A percentile compares a stretch with the other conserved stretches of the same genome.
phyloP scores from a whole-genome alignment of 2,797 vertebrate genomes.

The Yasuhikotakia modesta region DNA sequence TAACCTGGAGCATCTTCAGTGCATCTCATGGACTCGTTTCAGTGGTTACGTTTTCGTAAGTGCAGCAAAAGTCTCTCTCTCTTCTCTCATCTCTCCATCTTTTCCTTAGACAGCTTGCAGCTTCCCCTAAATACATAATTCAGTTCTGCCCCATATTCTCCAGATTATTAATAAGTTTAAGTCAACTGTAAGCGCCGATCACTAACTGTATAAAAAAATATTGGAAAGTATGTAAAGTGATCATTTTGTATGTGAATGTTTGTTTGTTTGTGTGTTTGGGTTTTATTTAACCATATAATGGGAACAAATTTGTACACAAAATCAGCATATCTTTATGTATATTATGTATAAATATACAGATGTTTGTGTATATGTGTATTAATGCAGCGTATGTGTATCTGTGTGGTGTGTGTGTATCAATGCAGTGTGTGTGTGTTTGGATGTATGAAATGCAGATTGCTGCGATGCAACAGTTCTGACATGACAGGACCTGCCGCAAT shows the following conservation, averaged over 20 bases:
- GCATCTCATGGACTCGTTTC: not conserved
- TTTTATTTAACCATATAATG: no score
- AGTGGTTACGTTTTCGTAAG: constrained; percentile 1
- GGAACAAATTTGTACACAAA: no score
- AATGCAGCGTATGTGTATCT: not conserved
- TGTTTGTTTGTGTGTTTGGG: no score
- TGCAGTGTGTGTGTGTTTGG: not conserved
- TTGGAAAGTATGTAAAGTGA: no score
- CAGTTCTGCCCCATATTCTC: constrained; percentile 9
- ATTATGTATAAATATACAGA: not conserved
- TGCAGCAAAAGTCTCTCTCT: not conserved
- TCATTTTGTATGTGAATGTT: no score
- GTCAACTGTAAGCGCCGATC: not conserved
- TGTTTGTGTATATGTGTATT: not conserved
- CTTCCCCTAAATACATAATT: constrained; percentile 14
- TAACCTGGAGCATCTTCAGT: no score
- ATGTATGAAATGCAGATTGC: not conserved
- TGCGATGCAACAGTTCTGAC: constrained; percentile 14
- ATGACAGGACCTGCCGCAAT: constrained; percentile 21
- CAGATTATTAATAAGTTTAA: constrained; percentile 22
- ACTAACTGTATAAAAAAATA: no score
- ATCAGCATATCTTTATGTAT: no score
- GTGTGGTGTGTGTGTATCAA: not conserved
- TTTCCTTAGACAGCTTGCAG: not conserved
- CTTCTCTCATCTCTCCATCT: constrained; percentile 2